These are phyloP conservation scores for Sarcophaga peregrina DNA, from an alignment of 1,140 invertebrate genomes.

Conservation along the genomic window DNA sequence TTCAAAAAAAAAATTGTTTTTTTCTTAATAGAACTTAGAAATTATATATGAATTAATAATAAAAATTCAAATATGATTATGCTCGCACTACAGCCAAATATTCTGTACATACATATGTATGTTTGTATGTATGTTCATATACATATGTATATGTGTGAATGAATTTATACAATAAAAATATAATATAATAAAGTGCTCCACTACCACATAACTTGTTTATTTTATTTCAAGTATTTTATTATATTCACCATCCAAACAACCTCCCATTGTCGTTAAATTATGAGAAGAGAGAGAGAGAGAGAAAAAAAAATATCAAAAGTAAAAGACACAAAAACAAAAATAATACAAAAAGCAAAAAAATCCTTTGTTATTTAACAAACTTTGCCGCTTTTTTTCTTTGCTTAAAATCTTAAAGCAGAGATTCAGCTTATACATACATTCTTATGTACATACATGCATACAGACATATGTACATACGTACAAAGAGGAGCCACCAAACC, in stretches of 20 bases:
- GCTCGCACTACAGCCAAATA: too few species aligned
- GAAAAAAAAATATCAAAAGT: too few species aligned
- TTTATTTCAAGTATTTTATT: constrained; percentile 25
- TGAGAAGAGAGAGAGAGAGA: too few species aligned
- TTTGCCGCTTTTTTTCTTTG: constrained; percentile 35
- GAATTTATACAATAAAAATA: neutral
- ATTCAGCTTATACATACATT: constrained; percentile 4
- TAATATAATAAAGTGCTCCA: constrained; percentile 17
- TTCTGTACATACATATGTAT: too few species aligned
- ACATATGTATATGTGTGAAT: too few species aligned
- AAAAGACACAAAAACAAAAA: too few species aligned
- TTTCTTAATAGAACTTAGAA: too few species aligned
- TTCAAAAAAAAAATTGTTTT: too few species aligned
- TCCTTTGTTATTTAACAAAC: constrained; percentile 31
- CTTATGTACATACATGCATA: neutral
- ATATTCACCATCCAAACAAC: constrained; percentile 22
- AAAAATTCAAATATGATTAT: too few species aligned
- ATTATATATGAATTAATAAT: too few species aligned
- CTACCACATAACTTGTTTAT: neutral
- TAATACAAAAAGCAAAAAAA: neutral
- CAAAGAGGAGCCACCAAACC: too few species aligned
- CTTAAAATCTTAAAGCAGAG: neutral
- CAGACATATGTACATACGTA: neutral
- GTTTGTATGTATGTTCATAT: too few species aligned
- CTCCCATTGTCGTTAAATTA: constrained; percentile 27